Percentiles rank a stretch among this genome's conserved stretches.
Conservation (phyloP, 2,113 vertebrate genomes). For the Catagonus wagneri region DNA sequence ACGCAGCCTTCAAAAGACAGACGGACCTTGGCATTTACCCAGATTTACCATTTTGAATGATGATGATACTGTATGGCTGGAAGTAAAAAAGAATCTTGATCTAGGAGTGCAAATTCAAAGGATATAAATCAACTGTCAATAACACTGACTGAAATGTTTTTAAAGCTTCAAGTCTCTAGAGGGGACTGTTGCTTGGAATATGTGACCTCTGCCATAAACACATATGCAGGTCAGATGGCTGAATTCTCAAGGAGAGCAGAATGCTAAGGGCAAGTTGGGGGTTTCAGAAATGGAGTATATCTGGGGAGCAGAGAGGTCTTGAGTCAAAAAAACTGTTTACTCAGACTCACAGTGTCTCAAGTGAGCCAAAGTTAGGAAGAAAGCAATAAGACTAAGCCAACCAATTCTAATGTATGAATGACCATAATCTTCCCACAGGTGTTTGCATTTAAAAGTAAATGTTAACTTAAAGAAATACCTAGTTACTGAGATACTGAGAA, state of each 20-base stretch:
- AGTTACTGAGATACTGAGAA: not conserved
- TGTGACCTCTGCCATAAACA: not conserved
- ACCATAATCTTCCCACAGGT: not conserved
- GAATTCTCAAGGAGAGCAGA: not conserved
- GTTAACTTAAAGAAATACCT: not conserved
- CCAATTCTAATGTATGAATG: not conserved
- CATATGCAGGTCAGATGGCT: not conserved
- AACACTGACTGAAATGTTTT: slow-evolving; percentile 44
- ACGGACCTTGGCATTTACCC: not conserved
- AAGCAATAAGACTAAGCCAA: not conserved
- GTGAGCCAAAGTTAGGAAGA: not conserved
- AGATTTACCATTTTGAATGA: slow-evolving; percentile 29
- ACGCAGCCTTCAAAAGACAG: slow-evolving; percentile 1
- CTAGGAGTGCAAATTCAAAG: slow-evolving; percentile 55
- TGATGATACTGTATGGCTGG: not conserved
- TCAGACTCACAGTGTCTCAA: not conserved
- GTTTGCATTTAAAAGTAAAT: slow-evolving; percentile 22
- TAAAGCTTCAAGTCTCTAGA: slow-evolving; percentile 23
- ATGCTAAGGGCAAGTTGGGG: not conserved
- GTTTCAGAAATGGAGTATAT: not conserved
- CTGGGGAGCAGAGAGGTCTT: not conserved
- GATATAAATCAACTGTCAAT: slow-evolving; percentile 44
- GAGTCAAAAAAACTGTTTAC: not conserved
- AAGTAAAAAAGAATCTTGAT: not conserved
- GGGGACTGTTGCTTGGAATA: not conserved